Base-by-base conservation (phyloP, 2,113 vertebrate genomes). In the Cinclus mexicanus region DNA sequence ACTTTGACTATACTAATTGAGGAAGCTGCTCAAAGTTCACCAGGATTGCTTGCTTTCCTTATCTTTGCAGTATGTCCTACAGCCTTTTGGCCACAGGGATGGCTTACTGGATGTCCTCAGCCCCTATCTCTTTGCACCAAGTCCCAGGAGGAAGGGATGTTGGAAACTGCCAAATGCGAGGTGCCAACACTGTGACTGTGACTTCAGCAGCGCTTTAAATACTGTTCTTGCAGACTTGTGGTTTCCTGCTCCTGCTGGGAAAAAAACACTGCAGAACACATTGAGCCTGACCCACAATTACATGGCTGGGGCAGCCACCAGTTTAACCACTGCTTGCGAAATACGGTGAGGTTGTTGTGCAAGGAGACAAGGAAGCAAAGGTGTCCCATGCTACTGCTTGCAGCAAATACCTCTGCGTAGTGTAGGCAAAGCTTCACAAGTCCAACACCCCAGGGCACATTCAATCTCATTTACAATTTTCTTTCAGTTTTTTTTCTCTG, bases 401-500 rank as follows among this genome's bases (percentile, higher is more conserved):
- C 79, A 89, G 90, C 92, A 60, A 52, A 60, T 57, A 71, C 14
- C 69, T 81, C 90, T 67, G 88, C 85, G 76, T 49, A 29, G 42
- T 14, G 29, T 14, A 74, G 79, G 35, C 82, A 59, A 60, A 76
- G 77, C 65, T 84, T 89, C 70, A 17, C 29, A 49, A 95, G 79
- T 55, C 39, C 87, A 79, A 79, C 33, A 47, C 12, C 57, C 79
- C 71, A 35, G 83, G 89, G 72, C 65, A 65, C 80, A 57, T 33
- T 15, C 42, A 33, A 56, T 57, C 53, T 89, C 90, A 93, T 96
- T 94, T 96, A 97, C 93, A 96, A 64, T 56, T 77, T 90, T 44
- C 47, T 80, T 47, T 52, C 76, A 87, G 82, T 92, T 71, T 88
- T 71, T 88, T 91, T 88, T 68, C 64, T 57, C 8, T 18, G 64